A percentile compares a stretch with the other conserved stretches of the same genome.
These are phyloP conservation scores for Metopolophium dirhodum DNA, from an alignment of 1,140 invertebrate species.

Conservation along the genomic window DNA sequence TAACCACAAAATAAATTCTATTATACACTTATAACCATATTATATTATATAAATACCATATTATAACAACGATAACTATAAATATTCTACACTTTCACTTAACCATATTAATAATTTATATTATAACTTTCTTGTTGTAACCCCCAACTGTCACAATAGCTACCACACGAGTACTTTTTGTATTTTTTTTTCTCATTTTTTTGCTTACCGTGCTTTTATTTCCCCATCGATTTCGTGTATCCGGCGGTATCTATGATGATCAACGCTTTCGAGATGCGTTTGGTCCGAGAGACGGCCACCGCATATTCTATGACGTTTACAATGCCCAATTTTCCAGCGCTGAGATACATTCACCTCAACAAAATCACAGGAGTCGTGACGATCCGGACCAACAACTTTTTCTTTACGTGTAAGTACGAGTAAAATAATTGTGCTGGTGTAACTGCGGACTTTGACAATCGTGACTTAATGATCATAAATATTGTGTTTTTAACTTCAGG, in stretches of 20 bases:
- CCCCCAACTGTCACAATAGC: neutral
- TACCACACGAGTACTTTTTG: neutral
- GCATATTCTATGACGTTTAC: neutral
- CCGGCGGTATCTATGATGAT: neutral
- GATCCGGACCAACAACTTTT: neutral
- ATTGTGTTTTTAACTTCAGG: neutral
- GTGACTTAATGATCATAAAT: neutral
- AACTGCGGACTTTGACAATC: neutral
- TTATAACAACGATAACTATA: too few relatives aligned
- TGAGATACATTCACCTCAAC: neutral
- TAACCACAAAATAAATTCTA: neutral
- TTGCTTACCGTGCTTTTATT: neutral
- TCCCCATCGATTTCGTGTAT: neutral
- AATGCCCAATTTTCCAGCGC: neutral
- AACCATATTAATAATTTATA: too few relatives aligned
- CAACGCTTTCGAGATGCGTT: neutral
- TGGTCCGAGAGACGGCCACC: neutral
- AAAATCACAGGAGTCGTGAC: neutral
- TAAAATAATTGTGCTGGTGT: neutral
- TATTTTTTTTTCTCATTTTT: neutral
- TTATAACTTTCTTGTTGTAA: neutral
- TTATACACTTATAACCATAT: neutral
- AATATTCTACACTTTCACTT: too few relatives aligned
- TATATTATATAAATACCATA: neutral
- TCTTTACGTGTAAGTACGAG: neutral